phyloP scores from a whole-genome alignment of 2,113 vertebrate species.

The Rostratula benghalensis region DNA sequence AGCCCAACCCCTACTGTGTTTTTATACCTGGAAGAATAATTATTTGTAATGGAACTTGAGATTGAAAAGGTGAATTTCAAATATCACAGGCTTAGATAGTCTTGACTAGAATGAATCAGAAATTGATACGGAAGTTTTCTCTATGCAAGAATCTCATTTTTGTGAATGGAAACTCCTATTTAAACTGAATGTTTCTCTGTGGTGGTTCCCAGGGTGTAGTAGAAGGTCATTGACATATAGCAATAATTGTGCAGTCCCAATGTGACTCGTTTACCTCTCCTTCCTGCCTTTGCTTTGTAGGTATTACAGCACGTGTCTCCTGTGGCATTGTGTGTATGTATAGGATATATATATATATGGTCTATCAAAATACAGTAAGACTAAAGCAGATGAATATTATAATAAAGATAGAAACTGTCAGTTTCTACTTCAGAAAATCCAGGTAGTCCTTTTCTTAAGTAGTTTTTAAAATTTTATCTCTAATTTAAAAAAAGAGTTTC shows the following conservation, averaged over 20 bases:
- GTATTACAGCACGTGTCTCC: background rate
- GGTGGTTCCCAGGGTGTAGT: background rate
- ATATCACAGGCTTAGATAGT: background rate
- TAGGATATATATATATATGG: background rate
- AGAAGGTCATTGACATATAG: background rate
- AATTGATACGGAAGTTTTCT: background rate
- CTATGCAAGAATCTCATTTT: background rate
- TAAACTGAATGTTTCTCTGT: background rate
- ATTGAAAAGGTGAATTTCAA: background rate
- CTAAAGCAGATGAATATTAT: background rate
- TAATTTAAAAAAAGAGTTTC: background rate
- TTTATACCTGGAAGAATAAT: background rate
- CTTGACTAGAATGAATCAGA: background rate
- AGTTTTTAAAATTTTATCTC: background rate
- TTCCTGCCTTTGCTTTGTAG: background rate
- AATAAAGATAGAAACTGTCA: background rate
- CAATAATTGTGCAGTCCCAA: background rate
- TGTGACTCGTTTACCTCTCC: background rate
- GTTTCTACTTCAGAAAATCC: background rate
- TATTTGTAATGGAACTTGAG: background rate
- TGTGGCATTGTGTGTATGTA: background rate
- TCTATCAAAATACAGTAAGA: background rate
- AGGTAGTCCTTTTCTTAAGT: background rate
- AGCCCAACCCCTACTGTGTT: background rate
- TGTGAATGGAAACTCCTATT: background rate